Percentiles rank a stretch among this genome's conserved stretches.
These are phyloP conservation scores for Corydoras maculifer DNA, from an alignment of 2,113 vertebrate genomes.

Conservation along the genomic window DNA sequence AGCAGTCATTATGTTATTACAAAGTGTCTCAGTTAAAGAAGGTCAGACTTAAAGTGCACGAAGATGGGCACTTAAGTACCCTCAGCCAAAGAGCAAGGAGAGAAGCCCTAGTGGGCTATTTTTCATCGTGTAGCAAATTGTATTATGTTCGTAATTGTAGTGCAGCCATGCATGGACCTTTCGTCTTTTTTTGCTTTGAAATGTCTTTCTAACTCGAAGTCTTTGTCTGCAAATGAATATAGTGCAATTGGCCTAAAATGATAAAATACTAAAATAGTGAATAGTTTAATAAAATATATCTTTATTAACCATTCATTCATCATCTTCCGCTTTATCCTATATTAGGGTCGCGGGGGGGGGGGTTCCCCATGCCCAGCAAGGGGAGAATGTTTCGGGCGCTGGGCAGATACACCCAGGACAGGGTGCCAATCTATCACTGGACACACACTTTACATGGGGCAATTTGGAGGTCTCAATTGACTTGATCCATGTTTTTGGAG, in stretches of 20 bases:
- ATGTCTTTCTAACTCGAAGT: not conserved
- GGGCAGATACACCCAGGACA: too few relatives aligned
- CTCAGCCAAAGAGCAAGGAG: constrained; percentile 23
- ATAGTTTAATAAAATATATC: not conserved
- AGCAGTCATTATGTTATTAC: constrained; percentile 44
- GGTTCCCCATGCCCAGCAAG: too few relatives aligned
- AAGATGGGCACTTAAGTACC: constrained; percentile 25
- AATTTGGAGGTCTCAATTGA: too few relatives aligned
- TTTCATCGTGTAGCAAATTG: constrained; percentile 23
- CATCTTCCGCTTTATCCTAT: too few relatives aligned
- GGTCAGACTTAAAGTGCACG: constrained; percentile 22
- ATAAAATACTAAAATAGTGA: not conserved
- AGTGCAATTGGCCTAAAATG: not conserved
- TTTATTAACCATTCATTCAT: not conserved
- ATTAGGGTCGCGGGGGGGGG: too few relatives aligned
- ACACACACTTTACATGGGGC: too few relatives aligned
- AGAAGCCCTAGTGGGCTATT: constrained; percentile 23
- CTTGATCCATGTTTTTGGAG: too few relatives aligned
- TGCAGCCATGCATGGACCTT: constrained; percentile 23
- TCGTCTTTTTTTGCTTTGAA: constrained; percentile 6
- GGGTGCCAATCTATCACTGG: too few relatives aligned
- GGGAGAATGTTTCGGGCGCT: too few relatives aligned
- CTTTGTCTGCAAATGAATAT: not conserved
- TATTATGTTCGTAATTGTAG: constrained; percentile 6
- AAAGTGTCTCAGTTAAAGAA: constrained; percentile 21